A percentile compares a stretch with the other conserved stretches of the same genome.
phyloP scores from a whole-genome alignment of 2,113 vertebrate species.

The Heteronetta atricapilla region DNA sequence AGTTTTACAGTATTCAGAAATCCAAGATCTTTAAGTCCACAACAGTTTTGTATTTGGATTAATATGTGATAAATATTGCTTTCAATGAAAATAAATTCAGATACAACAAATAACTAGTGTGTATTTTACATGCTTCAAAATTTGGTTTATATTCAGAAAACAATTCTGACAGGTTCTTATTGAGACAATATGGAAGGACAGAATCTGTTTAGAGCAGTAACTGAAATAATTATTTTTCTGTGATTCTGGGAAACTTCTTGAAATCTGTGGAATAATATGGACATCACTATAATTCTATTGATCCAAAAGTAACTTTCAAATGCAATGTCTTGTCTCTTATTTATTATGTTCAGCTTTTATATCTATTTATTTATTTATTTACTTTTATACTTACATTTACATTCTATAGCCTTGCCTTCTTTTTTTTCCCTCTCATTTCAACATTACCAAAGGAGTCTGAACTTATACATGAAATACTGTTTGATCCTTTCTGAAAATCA shows the following conservation, averaged over 20 bases:
- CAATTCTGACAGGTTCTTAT: background rate
- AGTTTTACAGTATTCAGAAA: background rate
- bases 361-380: too few species aligned
- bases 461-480: fast-evolving
- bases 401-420: background rate
- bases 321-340: background rate
- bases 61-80: background rate
- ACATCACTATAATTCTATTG: background rate
- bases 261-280: background rate
- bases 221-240: background rate
- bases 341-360: background rate
- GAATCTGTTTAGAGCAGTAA: background rate
- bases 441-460: background rate
- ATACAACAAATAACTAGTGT: background rate
- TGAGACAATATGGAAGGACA: background rate
- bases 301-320: background rate
- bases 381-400: too few species aligned
- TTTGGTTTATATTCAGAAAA: background rate
- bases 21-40: background rate
- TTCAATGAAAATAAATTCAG: background rate
- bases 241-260: background rate
- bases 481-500: background rate
- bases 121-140: background rate
- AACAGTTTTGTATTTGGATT: background rate
- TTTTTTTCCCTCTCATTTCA: background rate